Evolutionary conservation across 2,113 vertebrate species (phyloP).

Genomic region (Hymenochirus boettgeri): DNA sequence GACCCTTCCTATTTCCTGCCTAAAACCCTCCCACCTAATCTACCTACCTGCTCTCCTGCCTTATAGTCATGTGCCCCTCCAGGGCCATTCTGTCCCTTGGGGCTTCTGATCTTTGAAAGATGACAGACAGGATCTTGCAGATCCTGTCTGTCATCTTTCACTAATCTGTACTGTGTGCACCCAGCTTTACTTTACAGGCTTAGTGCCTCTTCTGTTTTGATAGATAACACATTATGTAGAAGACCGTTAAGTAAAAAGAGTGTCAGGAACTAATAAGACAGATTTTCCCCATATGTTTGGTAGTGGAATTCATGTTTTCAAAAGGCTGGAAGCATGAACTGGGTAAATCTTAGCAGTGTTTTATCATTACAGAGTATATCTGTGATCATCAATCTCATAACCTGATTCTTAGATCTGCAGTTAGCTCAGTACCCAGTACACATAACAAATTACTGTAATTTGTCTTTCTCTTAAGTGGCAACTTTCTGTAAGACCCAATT

Average conservation of each 20-base stretch:
- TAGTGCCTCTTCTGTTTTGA: conserved; percentile 8
- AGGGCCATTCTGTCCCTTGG: no score
- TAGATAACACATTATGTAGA: not conserved
- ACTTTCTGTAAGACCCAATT: conserved; percentile 42
- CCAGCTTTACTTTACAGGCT: not conserved
- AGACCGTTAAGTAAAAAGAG: conserved; percentile 16
- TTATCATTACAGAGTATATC: conserved; percentile 25
- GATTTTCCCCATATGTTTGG: conserved; percentile 26
- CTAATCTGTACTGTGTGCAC: no score
- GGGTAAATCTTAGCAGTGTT: conserved; percentile 25
- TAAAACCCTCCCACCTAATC: no score
- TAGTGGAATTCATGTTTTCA: conserved; percentile 1
- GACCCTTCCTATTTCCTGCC: no score
- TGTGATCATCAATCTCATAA: conserved; percentile 41
- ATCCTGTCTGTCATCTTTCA: no score
- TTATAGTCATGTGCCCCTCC: no score
- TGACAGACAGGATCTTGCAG: no score
- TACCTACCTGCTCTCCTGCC: no score
- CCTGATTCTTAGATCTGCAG: conserved; percentile 35
- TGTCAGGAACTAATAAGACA: conserved; percentile 20
- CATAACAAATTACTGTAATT: conserved; percentile 38
- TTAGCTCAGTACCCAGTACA: conserved; percentile 33
- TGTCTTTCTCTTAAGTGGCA: conserved; percentile 41
- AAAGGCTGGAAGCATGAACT: conserved; percentile 11
- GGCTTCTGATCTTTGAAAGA: no score